Percentiles rank a stretch among this genome's conserved stretches.
phyloP scores from a whole-genome alignment of 2,113 vertebrate species.

The Monopterus albus region DNA sequence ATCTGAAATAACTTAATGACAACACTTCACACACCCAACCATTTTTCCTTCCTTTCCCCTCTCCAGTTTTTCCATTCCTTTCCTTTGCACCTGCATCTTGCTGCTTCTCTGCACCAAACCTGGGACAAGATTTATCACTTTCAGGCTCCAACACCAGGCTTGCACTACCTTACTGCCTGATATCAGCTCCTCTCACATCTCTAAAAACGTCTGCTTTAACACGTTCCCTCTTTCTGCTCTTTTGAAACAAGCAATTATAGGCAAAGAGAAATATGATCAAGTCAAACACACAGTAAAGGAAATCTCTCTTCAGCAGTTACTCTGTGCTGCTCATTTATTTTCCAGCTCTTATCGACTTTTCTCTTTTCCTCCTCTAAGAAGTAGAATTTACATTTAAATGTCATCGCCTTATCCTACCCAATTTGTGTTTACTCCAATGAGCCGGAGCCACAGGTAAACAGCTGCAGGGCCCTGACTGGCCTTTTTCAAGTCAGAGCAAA shows the following conservation, averaged over 20 bases:
- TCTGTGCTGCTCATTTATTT: slow-evolving; percentile 37
- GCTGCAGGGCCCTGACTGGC: background rate
- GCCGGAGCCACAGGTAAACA: slow-evolving; percentile 25
- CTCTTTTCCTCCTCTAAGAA: slow-evolving; percentile 8
- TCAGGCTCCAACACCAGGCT: background rate
- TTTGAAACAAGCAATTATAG: slow-evolving; percentile 57
- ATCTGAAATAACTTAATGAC: too few relatives aligned
- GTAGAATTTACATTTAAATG: slow-evolving; percentile 62
- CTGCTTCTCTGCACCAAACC: background rate
- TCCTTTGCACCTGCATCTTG: background rate
- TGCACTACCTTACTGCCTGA: background rate
- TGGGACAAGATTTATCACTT: background rate
- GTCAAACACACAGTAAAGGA: background rate
- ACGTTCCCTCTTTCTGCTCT: slow-evolving; percentile 76
- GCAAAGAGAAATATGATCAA: slow-evolving; percentile 39
- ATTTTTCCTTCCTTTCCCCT: background rate
- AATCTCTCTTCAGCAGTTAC: slow-evolving; percentile 21
- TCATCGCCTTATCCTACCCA: slow-evolving; percentile 28
- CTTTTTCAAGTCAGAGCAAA: background rate
- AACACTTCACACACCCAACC: too few relatives aligned
- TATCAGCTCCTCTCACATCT: background rate
- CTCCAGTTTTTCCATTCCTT: too few relatives aligned
- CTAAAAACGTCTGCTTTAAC: slow-evolving; percentile 3
- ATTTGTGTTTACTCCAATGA: slow-evolving; percentile 24
- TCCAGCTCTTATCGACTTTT: slow-evolving; percentile 46